Evolutionary conservation across 1,140 invertebrate species (phyloP), one percentile per base, ranked within the genome.

Genomic region (Drosophila arizonae): DNA sequence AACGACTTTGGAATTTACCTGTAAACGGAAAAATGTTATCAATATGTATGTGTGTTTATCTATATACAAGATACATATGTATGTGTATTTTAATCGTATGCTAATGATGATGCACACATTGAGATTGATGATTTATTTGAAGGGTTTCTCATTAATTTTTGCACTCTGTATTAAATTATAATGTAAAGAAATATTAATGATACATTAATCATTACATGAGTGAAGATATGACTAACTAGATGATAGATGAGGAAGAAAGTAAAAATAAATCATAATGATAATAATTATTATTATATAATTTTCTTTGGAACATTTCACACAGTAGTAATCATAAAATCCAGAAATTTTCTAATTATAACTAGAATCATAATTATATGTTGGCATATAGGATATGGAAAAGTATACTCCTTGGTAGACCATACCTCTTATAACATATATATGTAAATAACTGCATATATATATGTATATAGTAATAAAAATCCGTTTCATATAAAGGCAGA

Each of bases 1-100:
- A 52, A 65, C 70, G 70, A 72, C 70, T 66, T 15, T 15, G 39
- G 6, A 9, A 57, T 46, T 39, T n/a, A 65, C 55, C 69, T 77
- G 61, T 68, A 70, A 74, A 57, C 15, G 30, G 15, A 58, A 77
- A 48, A 26, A 11, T 17, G 0, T 11, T 21, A 0, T 45, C 21
- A 24, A 24, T 24, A 24, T 24, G 21, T 24, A 24, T 24, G 21
- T 24, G 21, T 24, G 21, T 43, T n/a, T n/a, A 43, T n/a, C 1
- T 43, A 0, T 43, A 43, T 43, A 43, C 13, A 43, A n/a, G 41
- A 24, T 43, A n/a, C 26, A 21, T 9, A 13, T 21, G 17, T 36
- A 21, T 3, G n/a, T 15, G 50, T 30, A 51, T 41, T n/a, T 26
- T 26, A 21, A 43, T 56, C 21, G 6, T 24, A 41, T 56, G 15